A percentile compares a stretch with the other conserved stretches of the same genome.
Conservation (phyloP, 2,113 vertebrate genomes). For the human (Homo sapiens) region DNA sequence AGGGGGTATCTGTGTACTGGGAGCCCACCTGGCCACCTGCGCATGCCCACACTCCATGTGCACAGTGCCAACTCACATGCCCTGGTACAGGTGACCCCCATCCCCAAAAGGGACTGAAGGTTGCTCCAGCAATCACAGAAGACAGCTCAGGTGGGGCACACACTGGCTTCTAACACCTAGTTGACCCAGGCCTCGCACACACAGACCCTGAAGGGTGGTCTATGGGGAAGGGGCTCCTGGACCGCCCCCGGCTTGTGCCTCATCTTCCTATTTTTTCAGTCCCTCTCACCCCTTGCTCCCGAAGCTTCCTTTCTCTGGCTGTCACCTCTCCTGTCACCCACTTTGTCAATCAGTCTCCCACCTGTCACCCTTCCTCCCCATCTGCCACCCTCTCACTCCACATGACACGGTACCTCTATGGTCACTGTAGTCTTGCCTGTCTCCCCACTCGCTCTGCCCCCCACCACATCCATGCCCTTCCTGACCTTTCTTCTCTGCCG, state of each 20-base stretch:
- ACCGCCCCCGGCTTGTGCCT: background rate
- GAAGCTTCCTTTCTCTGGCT: constrained; percentile 29
- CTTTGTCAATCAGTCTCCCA: background rate
- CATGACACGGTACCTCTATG: background rate
- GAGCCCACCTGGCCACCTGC: constrained; percentile 56
- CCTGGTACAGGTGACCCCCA: background rate
- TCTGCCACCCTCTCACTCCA: background rate
- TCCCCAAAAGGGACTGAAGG: background rate
- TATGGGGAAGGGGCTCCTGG: background rate
- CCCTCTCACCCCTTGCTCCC: background rate
- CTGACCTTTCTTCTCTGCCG: accelerated
- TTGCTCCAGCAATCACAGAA: background rate
- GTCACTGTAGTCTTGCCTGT: background rate
- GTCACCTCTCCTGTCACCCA: background rate
- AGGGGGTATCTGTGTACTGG: background rate
- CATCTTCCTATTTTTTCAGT: background rate
- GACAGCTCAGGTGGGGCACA: background rate
- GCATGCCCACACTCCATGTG: constrained; percentile 10
- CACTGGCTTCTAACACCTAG: background rate
- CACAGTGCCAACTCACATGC: constrained; percentile 30
- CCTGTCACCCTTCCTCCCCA: background rate
- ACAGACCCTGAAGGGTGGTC: background rate
- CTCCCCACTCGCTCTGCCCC: background rate
- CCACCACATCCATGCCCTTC: background rate
- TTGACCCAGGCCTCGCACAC: no score